Evolutionary conservation across 2,797 vertebrate genomes (phyloP).

Genomic region (Sparidentex hasta): DNA sequence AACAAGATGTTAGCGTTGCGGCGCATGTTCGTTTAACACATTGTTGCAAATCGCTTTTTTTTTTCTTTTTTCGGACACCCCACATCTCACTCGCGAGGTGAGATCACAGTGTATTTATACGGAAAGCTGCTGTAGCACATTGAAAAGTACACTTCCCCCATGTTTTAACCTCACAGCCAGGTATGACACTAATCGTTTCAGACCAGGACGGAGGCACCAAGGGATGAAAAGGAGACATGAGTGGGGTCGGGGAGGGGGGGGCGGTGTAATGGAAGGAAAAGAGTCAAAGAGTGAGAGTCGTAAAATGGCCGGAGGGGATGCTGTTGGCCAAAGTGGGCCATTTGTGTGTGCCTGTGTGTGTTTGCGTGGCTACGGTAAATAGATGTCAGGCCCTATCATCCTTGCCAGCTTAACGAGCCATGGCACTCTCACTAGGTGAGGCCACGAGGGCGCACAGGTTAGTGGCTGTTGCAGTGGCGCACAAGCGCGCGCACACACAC

Average conservation of each 20-base stretch:
- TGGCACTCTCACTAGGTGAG: slow-evolving; percentile 74
- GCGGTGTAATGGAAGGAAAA: slow-evolving; percentile 64
- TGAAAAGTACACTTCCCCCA: slow-evolving; percentile 38
- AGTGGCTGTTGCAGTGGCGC: slow-evolving; percentile 48
- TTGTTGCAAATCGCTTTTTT: not conserved
- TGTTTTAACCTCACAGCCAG: slow-evolving; percentile 65
- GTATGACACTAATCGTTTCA: slow-evolving; percentile 78
- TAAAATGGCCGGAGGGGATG: slow-evolving; percentile 72
- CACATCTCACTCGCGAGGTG: not conserved
- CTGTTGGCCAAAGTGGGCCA: slow-evolving; percentile 72
- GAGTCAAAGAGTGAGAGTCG: slow-evolving; percentile 65
- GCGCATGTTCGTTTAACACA: not conserved
- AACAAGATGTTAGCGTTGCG: not conserved
- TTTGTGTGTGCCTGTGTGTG: slow-evolving; percentile 68
- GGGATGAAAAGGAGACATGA: slow-evolving; percentile 59
- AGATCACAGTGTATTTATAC: slow-evolving; percentile 20
- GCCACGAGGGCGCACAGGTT: slow-evolving; percentile 66
- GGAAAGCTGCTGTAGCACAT: slow-evolving; percentile 29
- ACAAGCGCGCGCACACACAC: slow-evolving; percentile 15
- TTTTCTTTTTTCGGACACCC: not conserved
- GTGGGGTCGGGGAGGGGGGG: not conserved
- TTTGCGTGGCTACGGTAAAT: slow-evolving; percentile 74
- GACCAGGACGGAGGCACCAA: slow-evolving; percentile 60
- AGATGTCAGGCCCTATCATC: slow-evolving; percentile 76
- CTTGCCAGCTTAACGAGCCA: slow-evolving; percentile 72